Conservation (phyloP, 1,140 invertebrate genomes). For the Zaprionus gabonicus region DNA sequence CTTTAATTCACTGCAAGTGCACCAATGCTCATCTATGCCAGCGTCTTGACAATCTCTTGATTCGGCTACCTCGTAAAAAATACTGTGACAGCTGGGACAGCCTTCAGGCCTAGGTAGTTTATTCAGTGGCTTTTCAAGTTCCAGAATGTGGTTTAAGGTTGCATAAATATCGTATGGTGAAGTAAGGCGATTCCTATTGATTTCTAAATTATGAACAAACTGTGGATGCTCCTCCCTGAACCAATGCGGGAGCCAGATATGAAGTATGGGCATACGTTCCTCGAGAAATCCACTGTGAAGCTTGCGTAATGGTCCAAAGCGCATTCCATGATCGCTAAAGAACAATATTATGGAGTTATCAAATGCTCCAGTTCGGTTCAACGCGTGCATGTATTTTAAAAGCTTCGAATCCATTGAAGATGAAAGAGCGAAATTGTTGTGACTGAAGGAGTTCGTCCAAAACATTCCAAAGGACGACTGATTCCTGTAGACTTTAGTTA, state of each 20-base stretch:
- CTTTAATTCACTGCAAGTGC: conserved; percentile 86
- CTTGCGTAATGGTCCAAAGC: conserved; percentile 91
- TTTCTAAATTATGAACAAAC: conserved; percentile 87
- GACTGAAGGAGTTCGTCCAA: conserved; percentile 91
- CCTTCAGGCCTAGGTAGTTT: conserved; percentile 41
- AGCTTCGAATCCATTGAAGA: conserved; percentile 88
- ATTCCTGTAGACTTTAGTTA: conserved; percentile 78
- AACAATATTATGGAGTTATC: conserved; percentile 91
- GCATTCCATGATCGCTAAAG: conserved; percentile 96
- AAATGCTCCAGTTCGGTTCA: conserved; percentile 86
- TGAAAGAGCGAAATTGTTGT: conserved; percentile 90
- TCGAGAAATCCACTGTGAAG: conserved; percentile 91
- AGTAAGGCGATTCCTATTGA: conserved; percentile 90
- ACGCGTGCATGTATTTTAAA: conserved; percentile 86
- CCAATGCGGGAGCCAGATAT: conserved; percentile 90
- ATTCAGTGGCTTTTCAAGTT: conserved; percentile 62
- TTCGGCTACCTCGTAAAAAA: conserved; percentile 88
- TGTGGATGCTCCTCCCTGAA: conserved; percentile 88
- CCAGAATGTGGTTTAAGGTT: conserved; percentile 85
- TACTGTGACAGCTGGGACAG: conserved; percentile 88
- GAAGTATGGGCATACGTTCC: conserved; percentile 94
- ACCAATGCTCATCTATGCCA: conserved; percentile 91
- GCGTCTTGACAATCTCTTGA: conserved; percentile 89
- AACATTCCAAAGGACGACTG: conserved; percentile 90
- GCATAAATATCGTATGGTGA: conserved; percentile 94